phyloP scores from a whole-genome alignment of 2,113 vertebrate genomes.

The Nymphicus hollandicus region DNA sequence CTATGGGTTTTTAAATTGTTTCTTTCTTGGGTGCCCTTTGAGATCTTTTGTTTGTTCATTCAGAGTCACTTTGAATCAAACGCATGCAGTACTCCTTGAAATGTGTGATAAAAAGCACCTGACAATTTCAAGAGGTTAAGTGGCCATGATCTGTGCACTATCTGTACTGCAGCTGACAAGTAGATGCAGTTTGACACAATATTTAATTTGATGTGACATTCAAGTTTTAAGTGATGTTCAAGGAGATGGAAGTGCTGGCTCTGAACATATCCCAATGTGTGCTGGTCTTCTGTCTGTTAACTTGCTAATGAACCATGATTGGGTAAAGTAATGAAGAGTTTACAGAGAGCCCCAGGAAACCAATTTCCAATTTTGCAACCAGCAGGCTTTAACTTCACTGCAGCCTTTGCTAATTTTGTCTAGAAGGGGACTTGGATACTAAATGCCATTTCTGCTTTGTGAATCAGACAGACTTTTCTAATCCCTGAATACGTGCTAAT shows the following conservation, averaged over 20 bases:
- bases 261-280: constrained; percentile 74
- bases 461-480: constrained; percentile 70
- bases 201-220: constrained; percentile 80
- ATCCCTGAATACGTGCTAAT: constrained; percentile 61
- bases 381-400: constrained; percentile 78
- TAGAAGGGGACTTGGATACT: constrained; percentile 70
- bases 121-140: constrained; percentile 60
- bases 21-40: constrained; percentile 50
- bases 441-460: constrained; percentile 71
- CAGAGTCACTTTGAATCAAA: constrained; percentile 62
- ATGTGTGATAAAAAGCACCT: constrained; percentile 42
- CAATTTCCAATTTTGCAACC: constrained; percentile 83
- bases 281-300: constrained; percentile 85
- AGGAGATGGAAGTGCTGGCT: constrained; percentile 71
- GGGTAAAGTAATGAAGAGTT: constrained; percentile 86
- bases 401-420: constrained; percentile 79
- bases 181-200: constrained; percentile 59
- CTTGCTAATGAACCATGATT: constrained; percentile 87
- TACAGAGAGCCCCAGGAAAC: constrained; percentile 86
- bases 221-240: constrained; percentile 80
- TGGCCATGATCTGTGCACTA: constrained; percentile 41
- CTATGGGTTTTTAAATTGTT: constrained; percentile 3
- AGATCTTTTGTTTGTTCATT: constrained; percentile 57
- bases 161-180: constrained; percentile 20
- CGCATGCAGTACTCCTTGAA: constrained; percentile 2